phyloP scores from a whole-genome alignment of 2,113 vertebrate genomes.

The Conger conger region DNA sequence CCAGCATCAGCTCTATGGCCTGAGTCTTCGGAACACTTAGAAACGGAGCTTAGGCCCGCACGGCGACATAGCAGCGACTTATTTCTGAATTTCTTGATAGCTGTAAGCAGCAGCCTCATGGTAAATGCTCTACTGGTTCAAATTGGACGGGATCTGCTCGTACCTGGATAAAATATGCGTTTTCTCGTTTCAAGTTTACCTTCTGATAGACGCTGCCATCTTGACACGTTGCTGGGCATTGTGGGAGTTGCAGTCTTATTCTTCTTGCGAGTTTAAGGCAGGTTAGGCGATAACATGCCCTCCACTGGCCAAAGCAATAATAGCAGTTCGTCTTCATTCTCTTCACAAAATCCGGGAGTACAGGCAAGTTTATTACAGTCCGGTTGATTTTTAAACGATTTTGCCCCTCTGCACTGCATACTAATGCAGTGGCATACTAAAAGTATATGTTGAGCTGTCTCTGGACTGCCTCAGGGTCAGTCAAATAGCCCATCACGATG shows the following conservation, averaged over 20 bases:
- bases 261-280: no score
- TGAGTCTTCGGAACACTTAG: conserved; percentile 12
- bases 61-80: not conserved
- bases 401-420: no score
- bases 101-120: conserved; percentile 47
- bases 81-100: conserved; percentile 12
- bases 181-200: not conserved
- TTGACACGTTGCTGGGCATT: conserved; percentile 46
- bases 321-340: no score
- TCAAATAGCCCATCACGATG: no score
- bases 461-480: no score
- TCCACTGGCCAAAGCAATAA: no score
- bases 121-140: not conserved
- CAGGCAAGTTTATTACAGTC: no score
- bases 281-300: no score
- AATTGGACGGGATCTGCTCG: not conserved
- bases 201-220: conserved; percentile 49
- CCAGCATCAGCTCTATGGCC: not conserved
- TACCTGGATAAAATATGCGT: not conserved
- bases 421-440: no score
- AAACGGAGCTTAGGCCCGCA: conserved; percentile 3
- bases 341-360: no score
- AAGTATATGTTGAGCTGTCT: no score
- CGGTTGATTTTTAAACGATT: no score
- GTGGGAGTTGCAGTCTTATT: conserved; percentile 58